Conservation (phyloP, 2,113 vertebrate genomes). For the Urocolius indicus region DNA sequence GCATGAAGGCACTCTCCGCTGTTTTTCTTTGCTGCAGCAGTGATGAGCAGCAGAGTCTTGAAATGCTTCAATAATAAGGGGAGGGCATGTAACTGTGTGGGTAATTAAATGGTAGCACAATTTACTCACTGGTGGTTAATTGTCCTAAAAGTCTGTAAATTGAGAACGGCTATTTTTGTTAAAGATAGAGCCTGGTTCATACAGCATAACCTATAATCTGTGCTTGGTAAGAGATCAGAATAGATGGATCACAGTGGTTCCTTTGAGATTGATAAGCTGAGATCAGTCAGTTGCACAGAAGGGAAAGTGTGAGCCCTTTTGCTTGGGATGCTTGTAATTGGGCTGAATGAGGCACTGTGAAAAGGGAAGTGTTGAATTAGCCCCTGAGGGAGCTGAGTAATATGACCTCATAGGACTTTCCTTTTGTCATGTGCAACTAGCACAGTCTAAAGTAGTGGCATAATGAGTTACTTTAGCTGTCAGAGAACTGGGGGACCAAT, state of each 20-base stretch:
- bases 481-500: constrained; percentile 44
- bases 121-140: constrained; percentile 26
- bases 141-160: constrained; percentile 31
- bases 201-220: constrained; percentile 1
- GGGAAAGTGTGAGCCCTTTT: constrained; percentile 57
- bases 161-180: constrained; percentile 30
- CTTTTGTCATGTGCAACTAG: constrained; percentile 59
- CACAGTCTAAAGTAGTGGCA: constrained; percentile 56
- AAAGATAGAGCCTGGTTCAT: background rate
- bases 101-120: background rate
- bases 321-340: constrained; percentile 53
- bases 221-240: background rate
- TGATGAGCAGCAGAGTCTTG: constrained; percentile 8
- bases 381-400: constrained; percentile 67
- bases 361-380: constrained; percentile 71
- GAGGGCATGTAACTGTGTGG: background rate
- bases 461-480: constrained; percentile 67
- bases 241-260: background rate
- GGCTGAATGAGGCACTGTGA: constrained; percentile 63
- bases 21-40: background rate
- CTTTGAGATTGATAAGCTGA: constrained; percentile 54
- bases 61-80: background rate
- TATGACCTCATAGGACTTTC: constrained; percentile 66
- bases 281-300: constrained; percentile 53
- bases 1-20: background rate